Conservation (phyloP, 2,888 invertebrate species). For the Ophion slaviceki region DNA sequence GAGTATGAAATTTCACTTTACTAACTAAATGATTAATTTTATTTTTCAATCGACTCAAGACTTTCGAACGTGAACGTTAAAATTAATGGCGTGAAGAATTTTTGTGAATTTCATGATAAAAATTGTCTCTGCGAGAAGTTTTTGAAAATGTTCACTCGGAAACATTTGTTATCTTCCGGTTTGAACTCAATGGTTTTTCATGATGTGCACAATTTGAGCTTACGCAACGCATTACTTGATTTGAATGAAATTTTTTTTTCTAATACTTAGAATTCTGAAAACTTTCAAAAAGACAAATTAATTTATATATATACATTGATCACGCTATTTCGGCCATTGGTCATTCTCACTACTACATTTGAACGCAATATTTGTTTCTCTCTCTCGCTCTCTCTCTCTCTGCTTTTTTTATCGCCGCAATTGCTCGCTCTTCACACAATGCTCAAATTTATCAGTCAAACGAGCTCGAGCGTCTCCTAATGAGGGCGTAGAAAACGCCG, state of each 20-base stretch:
- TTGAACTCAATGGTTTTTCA: too few species aligned
- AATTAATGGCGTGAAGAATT: neutral
- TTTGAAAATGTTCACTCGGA: too few species aligned
- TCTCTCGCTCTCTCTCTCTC: slow-evolving; percentile 37
- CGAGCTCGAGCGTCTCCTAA: slow-evolving; percentile 40
- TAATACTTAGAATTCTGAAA: too few species aligned
- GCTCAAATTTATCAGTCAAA: slow-evolving; percentile 46
- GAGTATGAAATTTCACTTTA: too few species aligned
- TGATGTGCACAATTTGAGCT: too few species aligned
- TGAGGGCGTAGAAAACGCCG: slow-evolving; percentile 41
- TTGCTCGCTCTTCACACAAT: slow-evolving; percentile 39
- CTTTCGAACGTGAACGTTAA: neutral
- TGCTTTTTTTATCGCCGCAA: slow-evolving; percentile 34
- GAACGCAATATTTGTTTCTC: slow-evolving; percentile 31
- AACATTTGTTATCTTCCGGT: too few species aligned
- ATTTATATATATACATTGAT: slow-evolving; percentile 31
- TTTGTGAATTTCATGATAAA: neutral
- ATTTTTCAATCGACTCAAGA: too few species aligned
- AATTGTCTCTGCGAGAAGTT: neutral
- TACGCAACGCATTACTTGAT: too few species aligned
- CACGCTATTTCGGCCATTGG: slow-evolving; percentile 50
- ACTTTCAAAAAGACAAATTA: too few species aligned
- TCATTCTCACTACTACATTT: slow-evolving; percentile 50
- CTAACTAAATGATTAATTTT: too few species aligned
- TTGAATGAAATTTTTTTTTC: too few species aligned